Base-by-base conservation (phyloP, 2,797 vertebrate species). In the Clarias fuscus region DNA sequence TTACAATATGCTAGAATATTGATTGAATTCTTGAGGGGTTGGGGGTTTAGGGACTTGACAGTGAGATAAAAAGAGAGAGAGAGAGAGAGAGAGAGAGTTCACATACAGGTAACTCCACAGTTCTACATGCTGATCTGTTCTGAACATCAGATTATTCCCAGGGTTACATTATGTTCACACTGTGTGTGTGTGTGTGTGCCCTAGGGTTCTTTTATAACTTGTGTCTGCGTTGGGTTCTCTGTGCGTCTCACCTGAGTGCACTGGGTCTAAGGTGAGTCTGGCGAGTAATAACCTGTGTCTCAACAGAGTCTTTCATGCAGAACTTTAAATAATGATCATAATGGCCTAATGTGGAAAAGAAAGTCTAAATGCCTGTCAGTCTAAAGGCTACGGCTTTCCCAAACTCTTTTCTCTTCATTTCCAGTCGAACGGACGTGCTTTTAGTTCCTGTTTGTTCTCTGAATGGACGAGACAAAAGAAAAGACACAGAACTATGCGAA, bases 311-410 rank as follows among this genome's bases (percentile, higher is more conserved):
- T 90, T 88, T 93, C 92, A 93, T 92, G 89, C 92, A 91, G 91
- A 94, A 93, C 91, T 91, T 93, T 90, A 93, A 92, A 86, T 72
- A 77, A 71, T 85, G 82, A 79, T 86, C 10, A 67, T 58, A 85
- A 82, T 84, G 56, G 75, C 76, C 83, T 73, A 48, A 80, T 68
- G 84, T 86, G 59, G 53, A 86, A 87, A 37, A 68, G 82, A 62
- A 86, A 81, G 61, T 86, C 43, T 82, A 80, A 80, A 80, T 80
- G 59, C 22, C 84, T 78, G 56, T 59, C 85, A 83, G 81, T 75
- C 72, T 77, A 79, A 78, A 70, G 72, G 72, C 86, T 33, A 67
- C 73, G 18, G 79, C 86, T 72, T 87, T 87, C 82, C 71, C 68
- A 71, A 84, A 84, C 67, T 84, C 81, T 77, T 84, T 84, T 72